A percentile compares a stretch with the other conserved stretches of the same genome.
Conservation (phyloP, 2,888 invertebrate species). For the Anaspis maculata region DNA sequence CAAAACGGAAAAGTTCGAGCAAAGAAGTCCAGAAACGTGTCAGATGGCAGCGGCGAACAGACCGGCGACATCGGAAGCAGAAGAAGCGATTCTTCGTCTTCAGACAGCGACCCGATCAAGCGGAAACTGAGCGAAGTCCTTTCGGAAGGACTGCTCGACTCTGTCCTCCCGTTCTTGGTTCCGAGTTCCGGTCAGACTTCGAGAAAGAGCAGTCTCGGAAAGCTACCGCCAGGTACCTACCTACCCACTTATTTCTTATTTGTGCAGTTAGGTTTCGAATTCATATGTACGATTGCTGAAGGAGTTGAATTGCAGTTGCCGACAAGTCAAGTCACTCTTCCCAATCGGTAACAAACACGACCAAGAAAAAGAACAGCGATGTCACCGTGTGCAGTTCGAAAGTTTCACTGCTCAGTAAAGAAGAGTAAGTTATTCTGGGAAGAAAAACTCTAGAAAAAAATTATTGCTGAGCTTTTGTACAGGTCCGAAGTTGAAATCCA, state of each 20-base stretch:
- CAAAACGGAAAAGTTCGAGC: too few species aligned
- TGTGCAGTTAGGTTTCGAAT: too few species aligned
- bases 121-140: conserved; percentile 50
- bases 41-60: too few species aligned
- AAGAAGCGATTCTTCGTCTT: conserved; percentile 11
- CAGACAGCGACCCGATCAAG: conserved; percentile 26
- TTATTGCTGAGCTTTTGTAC: conserved; percentile 11
- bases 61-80: too few species aligned
- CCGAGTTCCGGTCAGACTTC: conserved; percentile 43
- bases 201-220: conserved; percentile 7
- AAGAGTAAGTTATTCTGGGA: too few species aligned
- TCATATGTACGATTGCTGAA: too few species aligned
- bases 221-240: too few species aligned
- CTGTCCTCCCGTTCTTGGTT: conserved; percentile 68
- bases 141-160: conserved; percentile 75
- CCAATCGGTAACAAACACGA: not conserved
- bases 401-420: not conserved
- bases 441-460: not conserved
- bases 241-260: too few species aligned
- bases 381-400: not conserved
- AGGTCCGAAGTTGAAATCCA: conserved; percentile 81
- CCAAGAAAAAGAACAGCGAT: not conserved
- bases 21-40: too few species aligned
- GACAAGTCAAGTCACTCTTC: too few species aligned
- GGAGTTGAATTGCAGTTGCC: too few species aligned